Evolutionary conservation across 2,888 invertebrate species (phyloP), one percentile per base, ranked within the genome.

Genomic region (Hartigia nigra): DNA sequence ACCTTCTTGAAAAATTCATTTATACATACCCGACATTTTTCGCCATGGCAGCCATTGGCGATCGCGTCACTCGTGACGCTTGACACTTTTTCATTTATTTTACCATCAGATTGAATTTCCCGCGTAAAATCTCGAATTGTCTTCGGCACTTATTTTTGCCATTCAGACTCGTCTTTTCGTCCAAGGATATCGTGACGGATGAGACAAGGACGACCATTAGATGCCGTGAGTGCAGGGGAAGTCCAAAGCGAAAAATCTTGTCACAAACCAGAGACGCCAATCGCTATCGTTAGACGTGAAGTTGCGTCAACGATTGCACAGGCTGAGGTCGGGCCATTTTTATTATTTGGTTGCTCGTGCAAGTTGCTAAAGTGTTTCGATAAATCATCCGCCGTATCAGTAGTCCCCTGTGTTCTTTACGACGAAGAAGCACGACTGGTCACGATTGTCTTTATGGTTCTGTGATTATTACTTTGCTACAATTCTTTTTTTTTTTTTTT

Each of bases 1-100:
- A 80, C 81, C 87, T 85, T 84, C 84, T 76, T 86, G 86, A 86
- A 86, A 86, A 82, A 86, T 86, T 86, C 86, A 86, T 86, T 86
- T 83, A 14, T 78, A 83, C 87, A 86, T 86, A 86, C 87, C 77
- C 81, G 69, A 36, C 82, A 84, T 86, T 84, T 84, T 86, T 82
- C 82, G 75, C 14, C 82, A 32, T 37, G 74, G 70, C 14, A 14
- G 5, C 23, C 9, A 23, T 23, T 55, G 55, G 55, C 39, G 39
- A 39, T 14, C 39, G 39, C 23, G 55, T 72, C 72, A 1, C n/a
- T 11, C 9, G 31, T 31, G 72, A 32, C 72, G 72, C 23, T 70
- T 31, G 1, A 37, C 12, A 37, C 4, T 37, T 39, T 23, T 14
- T 23, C 23, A 9, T 55, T 55, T 23, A 23, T 55, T 9, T 55